Evolutionary conservation across 2,797 vertebrate species (phyloP).

Genomic region (Lophius americanus): DNA sequence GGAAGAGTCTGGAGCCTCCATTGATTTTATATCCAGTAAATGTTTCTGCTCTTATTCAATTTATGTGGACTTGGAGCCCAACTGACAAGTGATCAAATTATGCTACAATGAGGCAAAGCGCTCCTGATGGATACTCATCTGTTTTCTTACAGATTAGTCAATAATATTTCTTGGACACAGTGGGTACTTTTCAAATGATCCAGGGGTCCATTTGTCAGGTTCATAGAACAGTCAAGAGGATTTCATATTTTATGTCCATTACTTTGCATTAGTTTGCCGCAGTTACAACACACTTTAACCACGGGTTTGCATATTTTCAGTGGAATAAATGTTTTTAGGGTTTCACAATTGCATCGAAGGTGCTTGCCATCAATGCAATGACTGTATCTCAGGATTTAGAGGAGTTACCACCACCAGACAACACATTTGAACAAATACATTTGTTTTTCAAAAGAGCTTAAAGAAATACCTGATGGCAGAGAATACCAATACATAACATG

Average conservation of each 20-base stretch:
- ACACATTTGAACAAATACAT: no score
- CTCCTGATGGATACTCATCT: constrained; percentile 47
- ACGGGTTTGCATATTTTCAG: not conserved
- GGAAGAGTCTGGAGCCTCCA: constrained; percentile 16
- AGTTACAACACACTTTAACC: not conserved
- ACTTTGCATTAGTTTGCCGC: not conserved
- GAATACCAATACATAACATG: no score
- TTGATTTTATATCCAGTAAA: constrained; percentile 48
- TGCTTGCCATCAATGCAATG: not conserved
- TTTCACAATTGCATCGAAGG: constrained; percentile 24
- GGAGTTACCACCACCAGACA: not conserved
- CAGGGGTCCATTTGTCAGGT: constrained; percentile 5
- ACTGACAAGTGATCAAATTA: constrained; percentile 46
- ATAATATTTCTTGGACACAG: constrained; percentile 12
- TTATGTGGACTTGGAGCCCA: constrained; percentile 30
- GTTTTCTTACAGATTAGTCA: constrained; percentile 33
- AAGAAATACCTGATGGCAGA: no score
- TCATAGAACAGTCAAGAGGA: constrained; percentile 15
- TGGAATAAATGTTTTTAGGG: constrained; percentile 24
- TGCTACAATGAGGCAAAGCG: constrained; percentile 34
- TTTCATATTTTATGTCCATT: constrained; percentile 8
- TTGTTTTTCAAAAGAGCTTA: no score
- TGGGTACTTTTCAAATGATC: constrained; percentile 14
- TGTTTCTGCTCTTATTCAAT: constrained; percentile 38
- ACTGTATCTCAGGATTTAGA: constrained; percentile 25